Evolutionary conservation across 2,113 vertebrate species (phyloP).

Genomic region (Podarcis raffonei): DNA sequence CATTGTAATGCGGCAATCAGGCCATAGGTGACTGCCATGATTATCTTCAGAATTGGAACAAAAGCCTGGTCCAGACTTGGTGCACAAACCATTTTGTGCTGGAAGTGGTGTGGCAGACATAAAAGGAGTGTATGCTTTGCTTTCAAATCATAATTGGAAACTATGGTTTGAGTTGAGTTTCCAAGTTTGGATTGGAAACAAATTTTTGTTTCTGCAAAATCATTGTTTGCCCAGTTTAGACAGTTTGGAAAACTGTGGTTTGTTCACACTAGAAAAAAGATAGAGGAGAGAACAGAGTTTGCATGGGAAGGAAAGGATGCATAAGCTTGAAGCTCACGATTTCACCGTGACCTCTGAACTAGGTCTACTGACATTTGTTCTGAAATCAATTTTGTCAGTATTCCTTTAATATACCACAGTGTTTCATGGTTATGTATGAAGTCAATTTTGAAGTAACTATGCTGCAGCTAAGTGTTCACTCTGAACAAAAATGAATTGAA

Average conservation of each 20-base stretch:
- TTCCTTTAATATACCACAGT: neutral
- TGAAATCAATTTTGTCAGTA: neutral
- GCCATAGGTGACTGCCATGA: too few species aligned
- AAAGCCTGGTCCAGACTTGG: too few species aligned
- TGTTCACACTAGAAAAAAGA: neutral
- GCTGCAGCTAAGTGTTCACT: too few species aligned
- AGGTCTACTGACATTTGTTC: neutral
- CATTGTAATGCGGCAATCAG: too few species aligned
- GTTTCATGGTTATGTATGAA: neutral
- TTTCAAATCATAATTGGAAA: neutral
- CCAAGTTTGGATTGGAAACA: neutral
- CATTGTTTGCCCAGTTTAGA: neutral
- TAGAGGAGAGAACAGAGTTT: neutral
- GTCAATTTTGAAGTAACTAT: neutral
- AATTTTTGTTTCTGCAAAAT: neutral
- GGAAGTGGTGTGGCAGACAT: too few species aligned
- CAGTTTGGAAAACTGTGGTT: neutral
- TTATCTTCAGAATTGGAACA: too few species aligned
- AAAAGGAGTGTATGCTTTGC: too few species aligned
- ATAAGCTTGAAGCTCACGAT: neutral
- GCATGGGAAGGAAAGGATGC: neutral
- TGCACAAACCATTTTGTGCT: too few species aligned
- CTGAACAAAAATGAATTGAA: neutral
- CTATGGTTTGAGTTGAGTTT: neutral
- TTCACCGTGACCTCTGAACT: neutral